These are phyloP conservation scores for Epsilonema sp. DNA, from an alignment of 2,888 invertebrate species.

Conservation along the genomic window DNA sequence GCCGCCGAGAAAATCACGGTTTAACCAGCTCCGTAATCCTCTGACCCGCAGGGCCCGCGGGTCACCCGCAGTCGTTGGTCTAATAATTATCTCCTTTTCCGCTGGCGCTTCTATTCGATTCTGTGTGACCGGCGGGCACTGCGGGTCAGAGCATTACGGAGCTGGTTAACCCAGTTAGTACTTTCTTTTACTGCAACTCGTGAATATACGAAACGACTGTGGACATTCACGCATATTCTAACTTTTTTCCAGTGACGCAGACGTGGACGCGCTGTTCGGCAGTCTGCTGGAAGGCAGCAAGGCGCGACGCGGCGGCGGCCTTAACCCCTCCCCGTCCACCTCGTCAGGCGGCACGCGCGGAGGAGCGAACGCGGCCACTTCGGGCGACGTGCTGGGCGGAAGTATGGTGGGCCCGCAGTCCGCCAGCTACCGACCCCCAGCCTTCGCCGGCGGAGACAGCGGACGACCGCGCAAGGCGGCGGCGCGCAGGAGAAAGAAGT, in stretches of 20 bases:
- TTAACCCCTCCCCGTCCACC: background rate
- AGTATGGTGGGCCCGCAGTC: background rate
- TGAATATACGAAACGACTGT: too few relatives aligned
- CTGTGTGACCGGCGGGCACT: too few relatives aligned
- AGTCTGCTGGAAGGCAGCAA: background rate
- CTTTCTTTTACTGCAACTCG: too few relatives aligned
- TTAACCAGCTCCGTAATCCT: too few relatives aligned
- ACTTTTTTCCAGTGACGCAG: background rate
- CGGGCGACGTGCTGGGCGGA: background rate
- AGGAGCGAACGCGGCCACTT: background rate
- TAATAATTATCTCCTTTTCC: too few relatives aligned
- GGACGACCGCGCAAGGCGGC: background rate
- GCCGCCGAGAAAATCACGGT: too few relatives aligned
- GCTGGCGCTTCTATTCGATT: too few relatives aligned
- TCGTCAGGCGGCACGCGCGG: background rate
- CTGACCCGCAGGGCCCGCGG: too few relatives aligned
- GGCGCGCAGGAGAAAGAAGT: background rate
- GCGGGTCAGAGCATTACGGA: too few relatives aligned
- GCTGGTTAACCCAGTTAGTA: too few relatives aligned
- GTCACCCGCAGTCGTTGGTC: too few relatives aligned
- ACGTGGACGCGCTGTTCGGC: background rate
- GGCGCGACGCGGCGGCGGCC: background rate
- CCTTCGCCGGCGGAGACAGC: background rate
- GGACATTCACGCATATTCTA: too few relatives aligned
- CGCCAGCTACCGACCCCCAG: background rate